These are phyloP conservation scores for Drosophila cracens DNA, from an alignment of 2,888 invertebrate species.

Conservation along the genomic window DNA sequence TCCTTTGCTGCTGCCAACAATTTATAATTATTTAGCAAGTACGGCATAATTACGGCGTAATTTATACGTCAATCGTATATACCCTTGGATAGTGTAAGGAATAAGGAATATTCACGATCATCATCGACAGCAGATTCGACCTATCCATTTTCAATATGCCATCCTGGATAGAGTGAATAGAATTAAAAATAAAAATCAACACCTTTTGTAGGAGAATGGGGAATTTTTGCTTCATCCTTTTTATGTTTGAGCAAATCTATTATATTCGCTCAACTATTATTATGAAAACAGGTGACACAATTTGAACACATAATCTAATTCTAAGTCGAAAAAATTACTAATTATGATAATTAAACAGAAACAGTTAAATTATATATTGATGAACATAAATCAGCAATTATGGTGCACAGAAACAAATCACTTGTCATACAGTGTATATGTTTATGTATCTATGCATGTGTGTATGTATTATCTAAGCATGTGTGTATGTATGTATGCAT, in stretches of 20 bases:
- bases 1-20: constrained; percentile 11
- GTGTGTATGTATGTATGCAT: not conserved
- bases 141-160: not conserved
- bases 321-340: not conserved
- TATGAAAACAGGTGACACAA: not conserved
- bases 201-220: too few relatives aligned
- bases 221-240: not conserved
- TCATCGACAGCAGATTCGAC: not conserved
- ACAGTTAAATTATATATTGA: not conserved
- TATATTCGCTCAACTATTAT: not conserved
- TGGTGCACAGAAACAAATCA: too few relatives aligned
- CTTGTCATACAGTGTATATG: not conserved
- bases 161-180: not conserved
- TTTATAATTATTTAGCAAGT: constrained; percentile 14
- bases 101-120: not conserved
- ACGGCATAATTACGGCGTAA: not conserved
- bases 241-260: not conserved
- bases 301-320: not conserved
- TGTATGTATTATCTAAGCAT: not conserved
- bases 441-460: not conserved
- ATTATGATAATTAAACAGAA: not conserved
- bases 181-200: not conserved
- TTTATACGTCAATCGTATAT: not conserved
- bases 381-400: too few relatives aligned
- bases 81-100: not conserved